phyloP scores from a whole-genome alignment of 1,140 invertebrate species.

The Pentalonia nigronervosa region DNA sequence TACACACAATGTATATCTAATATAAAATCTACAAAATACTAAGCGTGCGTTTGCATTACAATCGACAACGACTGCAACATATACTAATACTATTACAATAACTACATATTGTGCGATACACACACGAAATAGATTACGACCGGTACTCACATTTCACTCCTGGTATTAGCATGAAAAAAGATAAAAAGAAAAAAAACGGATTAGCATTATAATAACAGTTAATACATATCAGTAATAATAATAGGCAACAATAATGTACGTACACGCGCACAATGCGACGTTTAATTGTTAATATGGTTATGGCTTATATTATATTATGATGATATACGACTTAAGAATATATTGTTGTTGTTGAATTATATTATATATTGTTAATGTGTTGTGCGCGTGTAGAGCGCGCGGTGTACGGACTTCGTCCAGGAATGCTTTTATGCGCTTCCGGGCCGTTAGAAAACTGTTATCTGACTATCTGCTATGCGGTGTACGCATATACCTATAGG shows the following conservation, averaged over 20 bases:
- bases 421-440: not conserved
- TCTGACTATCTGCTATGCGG: not conserved
- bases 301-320: too few species aligned
- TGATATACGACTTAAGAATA: not conserved
- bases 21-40: too few species aligned
- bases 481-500: too few species aligned
- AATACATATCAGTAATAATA: not conserved
- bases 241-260: not conserved
- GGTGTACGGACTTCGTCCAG: not conserved
- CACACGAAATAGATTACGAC: not conserved
- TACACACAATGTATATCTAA: too few species aligned
- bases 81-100: not conserved
- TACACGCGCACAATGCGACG: not conserved
- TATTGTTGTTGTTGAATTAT: not conserved
- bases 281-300: conserved; percentile 21
- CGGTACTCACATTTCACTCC: conserved; percentile 55
- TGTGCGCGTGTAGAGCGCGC: not conserved
- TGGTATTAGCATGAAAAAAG: conserved; percentile 55
- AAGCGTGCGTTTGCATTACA: not conserved
- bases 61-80: not conserved
- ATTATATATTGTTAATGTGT: not conserved
- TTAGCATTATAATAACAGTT: conserved; percentile 33
- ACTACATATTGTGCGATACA: not conserved
- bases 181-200: conserved; percentile 28
- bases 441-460: not conserved